Evolutionary conservation across 2,113 vertebrate genomes (phyloP), one percentile per base, ranked within the genome.

Genomic region (Zapus hudsonius): DNA sequence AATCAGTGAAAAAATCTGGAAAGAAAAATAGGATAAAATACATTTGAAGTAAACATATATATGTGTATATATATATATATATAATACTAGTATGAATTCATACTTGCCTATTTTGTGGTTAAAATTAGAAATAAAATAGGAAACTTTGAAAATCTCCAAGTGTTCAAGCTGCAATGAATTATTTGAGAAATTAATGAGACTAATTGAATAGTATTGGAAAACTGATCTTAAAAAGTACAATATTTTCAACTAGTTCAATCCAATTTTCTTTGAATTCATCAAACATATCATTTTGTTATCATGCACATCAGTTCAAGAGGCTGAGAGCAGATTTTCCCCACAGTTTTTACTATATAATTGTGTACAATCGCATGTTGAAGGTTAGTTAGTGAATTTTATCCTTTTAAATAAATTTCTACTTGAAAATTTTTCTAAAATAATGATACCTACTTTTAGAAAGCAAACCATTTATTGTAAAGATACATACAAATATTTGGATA

Each of bases 331-430:
- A 33, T 47, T 38, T 78, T 64, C 8, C 3, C 33, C 16, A 31
- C 7, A 7, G 23, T 66, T 42, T 89, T 25, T 67, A 76, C 20
- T 4, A 23, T 42, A n/a, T 42, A 19, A 64, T 2, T 40, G 38
- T 47, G 9, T 36, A 83, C 5, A 73, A 82, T 70, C 29, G 87
- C 66, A 6, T 25, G 0, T 15, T 55, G 27, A 40, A 61, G 52
- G 0, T 12, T 84, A 33, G 55, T 44, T 81, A 57, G 42, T 73
- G 61, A 64, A 36, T 1, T 74, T 36, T 70, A 42, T 8, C 84
- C 4, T 86, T 92, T n/a, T 90, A 86, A 93, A 83, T 92, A 91
- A 17, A 80, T 70, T 84, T 89, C 31, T 74, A 52, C 5, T 40
- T 70, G 19, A 44, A 83, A 55, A 10, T n/a, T 67, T 78, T 57